Evolutionary conservation across 2,888 invertebrate species (phyloP), one percentile per base, ranked within the genome.

Genomic region (Drosophila lutescens): DNA sequence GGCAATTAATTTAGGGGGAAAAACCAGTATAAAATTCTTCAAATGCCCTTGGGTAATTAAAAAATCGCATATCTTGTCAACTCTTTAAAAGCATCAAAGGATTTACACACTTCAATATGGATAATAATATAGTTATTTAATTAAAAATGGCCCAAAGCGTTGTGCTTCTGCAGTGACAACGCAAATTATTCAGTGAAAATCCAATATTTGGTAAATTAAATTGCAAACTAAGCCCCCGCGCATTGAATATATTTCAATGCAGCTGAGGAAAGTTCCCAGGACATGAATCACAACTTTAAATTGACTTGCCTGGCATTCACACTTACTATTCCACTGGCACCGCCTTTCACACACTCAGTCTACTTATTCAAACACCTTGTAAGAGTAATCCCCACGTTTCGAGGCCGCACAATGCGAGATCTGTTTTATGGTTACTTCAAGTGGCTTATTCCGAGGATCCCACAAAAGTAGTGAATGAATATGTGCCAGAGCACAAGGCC

Each of bases 361-460:
- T 32, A 62, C 10, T 58, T 61, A 70, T 49, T 40, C 47, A 32
- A 26, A 61, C 73, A 60, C 78, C 76, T 78, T 73, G 70, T 59
- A 54, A 69, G 65, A 70, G 66, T 57, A 61, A 57, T 55, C 66
- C 46, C 30, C 66, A 53, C 59, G 62, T 44, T 76, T 76, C 82
- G 66, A 43, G 82, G 82, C 74, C 79, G 63, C 74, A 78, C 79
- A 79, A 73, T 68, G 69, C 51, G 71, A 54, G 56, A 43, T 67
- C 60, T 79, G 67, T 74, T 80, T 79, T 78, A 78, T 82, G 86
- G 72, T 60, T 44, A 74, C 74, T 65, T 74, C 71, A 61, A 80
- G 79, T 82, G 81, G 79, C 76, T 86, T 83, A 76, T 69, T 74
- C 77, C 74, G 74, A 83, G 79, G 62, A 65, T 78, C 76, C 55